A percentile compares a stretch with the other conserved stretches of the same genome.
phyloP scores from a whole-genome alignment of 2,888 invertebrate genomes.

The Limnephilus marmoratus region DNA sequence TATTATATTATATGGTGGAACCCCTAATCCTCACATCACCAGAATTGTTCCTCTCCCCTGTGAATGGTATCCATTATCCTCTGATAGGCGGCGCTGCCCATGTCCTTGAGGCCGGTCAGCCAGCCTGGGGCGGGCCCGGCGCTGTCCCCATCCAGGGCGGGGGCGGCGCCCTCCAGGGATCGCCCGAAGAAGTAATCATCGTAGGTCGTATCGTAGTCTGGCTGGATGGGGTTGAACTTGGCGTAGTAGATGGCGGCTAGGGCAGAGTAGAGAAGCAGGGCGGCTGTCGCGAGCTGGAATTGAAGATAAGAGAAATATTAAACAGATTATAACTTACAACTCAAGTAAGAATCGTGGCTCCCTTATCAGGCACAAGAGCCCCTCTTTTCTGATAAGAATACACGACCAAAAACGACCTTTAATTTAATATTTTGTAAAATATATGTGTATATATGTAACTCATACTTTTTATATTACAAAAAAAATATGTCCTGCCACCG shows the following conservation, averaged over 20 bases:
- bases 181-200: conserved; percentile 85
- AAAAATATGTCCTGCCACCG: not conserved
- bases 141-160: conserved; percentile 69
- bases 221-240: conserved; percentile 89
- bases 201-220: conserved; percentile 85
- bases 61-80: conserved; percentile 80
- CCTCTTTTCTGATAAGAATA: too few species aligned
- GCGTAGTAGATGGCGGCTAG: conserved; percentile 92
- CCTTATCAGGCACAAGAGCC: too few species aligned
- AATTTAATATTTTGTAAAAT: too few species aligned
- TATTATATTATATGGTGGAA: not conserved
- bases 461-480: too few species aligned
- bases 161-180: conserved; percentile 76
- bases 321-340: too few species aligned
- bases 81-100: conserved; percentile 81
- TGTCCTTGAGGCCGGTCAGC: conserved; percentile 76
- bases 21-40: not conserved
- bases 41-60: conserved; percentile 37
- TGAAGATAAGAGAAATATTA: conserved; percentile 60
- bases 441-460: too few species aligned
- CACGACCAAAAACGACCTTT: too few species aligned
- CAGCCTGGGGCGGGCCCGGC: conserved; percentile 70
- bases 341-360: too few species aligned
- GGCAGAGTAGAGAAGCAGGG: conserved; percentile 88
- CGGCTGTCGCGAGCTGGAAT: conserved; percentile 87